Conservation (phyloP, 2,113 vertebrate species). For the Trematocara marginatum region DNA sequence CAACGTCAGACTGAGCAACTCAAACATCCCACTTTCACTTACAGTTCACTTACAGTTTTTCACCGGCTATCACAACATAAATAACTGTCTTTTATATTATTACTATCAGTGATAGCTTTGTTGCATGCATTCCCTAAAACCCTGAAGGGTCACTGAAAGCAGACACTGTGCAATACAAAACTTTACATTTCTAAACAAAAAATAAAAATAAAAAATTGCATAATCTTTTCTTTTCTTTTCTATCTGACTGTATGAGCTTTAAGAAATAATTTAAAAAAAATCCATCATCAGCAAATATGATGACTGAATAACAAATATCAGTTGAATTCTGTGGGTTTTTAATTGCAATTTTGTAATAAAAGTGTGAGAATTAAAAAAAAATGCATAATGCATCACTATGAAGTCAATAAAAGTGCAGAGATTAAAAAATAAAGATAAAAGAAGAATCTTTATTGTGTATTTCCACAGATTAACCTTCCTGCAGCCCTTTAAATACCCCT, state of each 20-base stretch:
- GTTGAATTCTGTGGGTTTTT: background rate
- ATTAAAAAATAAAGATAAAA: background rate
- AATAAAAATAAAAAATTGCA: background rate
- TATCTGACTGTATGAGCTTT: background rate
- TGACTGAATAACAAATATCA: background rate
- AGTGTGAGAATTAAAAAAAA: background rate
- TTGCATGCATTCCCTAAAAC: background rate
- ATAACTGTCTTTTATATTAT: background rate
- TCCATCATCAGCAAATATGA: background rate
- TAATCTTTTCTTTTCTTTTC: background rate
- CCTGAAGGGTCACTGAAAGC: background rate
- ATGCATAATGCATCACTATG: background rate
- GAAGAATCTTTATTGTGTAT: background rate
- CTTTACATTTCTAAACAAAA: background rate
- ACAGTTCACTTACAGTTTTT: background rate
- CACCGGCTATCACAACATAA: background rate
- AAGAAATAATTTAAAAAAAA: background rate
- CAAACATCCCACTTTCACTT: background rate
- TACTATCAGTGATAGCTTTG: background rate
- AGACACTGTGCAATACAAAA: background rate
- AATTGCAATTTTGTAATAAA: background rate
- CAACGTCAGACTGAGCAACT: background rate
- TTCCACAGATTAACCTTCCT: constrained; percentile 16
- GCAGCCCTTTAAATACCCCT: background rate
- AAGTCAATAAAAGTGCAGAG: background rate